Evolutionary conservation across 2,113 vertebrate genomes (phyloP).

Genomic region (Pica pica): DNA sequence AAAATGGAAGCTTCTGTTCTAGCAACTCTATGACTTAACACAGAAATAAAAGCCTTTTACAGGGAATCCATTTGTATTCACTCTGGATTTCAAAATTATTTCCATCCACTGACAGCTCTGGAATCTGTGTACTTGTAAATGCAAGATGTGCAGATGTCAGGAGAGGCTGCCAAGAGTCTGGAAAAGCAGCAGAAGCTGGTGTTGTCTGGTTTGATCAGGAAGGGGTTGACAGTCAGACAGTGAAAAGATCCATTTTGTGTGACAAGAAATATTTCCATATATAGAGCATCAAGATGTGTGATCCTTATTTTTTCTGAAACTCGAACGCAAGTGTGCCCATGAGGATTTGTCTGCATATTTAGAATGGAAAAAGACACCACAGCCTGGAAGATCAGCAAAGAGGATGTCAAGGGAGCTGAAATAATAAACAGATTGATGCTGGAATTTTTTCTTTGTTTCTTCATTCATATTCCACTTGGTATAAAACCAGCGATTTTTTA

Average conservation of each 20-base stretch:
- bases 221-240: constrained; percentile 14
- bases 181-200: constrained; percentile 29
- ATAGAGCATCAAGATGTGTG: not conserved
- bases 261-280: constrained; percentile 44
- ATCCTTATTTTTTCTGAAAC: constrained; percentile 11
- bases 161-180: constrained; percentile 25
- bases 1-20: constrained; percentile 55
- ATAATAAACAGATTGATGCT: not conserved
- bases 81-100: constrained; percentile 58
- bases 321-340: not conserved
- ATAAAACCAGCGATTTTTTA: not conserved
- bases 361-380: not conserved
- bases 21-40: not conserved
- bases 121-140: constrained; percentile 49
- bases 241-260: constrained; percentile 47
- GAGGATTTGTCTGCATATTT: not conserved
- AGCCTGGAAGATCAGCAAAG: not conserved
- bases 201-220: constrained; percentile 44
- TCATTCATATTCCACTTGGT: constrained; percentile 4
- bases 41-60: constrained; percentile 48
- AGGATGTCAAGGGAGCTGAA: not conserved
- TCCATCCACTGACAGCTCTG: constrained; percentile 48
- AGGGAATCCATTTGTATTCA: constrained; percentile 41
- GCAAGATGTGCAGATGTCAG: constrained; percentile 36
- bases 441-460: not conserved